A percentile compares a stretch with the other conserved stretches of the same genome.
phyloP scores from a whole-genome alignment of 2,113 vertebrate species.

The Cricetomys ansorgei region DNA sequence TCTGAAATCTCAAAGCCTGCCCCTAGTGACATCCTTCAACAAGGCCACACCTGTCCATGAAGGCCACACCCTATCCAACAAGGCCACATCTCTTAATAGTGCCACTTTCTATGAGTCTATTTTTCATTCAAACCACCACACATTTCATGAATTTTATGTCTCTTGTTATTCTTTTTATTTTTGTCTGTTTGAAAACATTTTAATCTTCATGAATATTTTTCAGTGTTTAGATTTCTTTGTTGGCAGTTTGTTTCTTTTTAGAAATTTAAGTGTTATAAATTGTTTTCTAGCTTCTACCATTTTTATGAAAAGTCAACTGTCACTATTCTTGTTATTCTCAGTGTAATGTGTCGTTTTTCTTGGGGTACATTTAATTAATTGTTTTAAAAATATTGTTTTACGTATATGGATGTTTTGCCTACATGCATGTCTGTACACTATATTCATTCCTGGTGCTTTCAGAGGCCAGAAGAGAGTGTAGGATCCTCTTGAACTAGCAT shows the following conservation, averaged over 20 bases:
- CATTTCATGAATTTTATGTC: background rate
- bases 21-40: no score
- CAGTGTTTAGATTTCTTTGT: background rate
- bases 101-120: no score
- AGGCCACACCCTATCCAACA: no score
- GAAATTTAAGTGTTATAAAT: background rate
- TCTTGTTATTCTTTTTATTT: conserved; percentile 27
- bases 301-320: background rate
- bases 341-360: background rate
- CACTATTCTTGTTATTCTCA: background rate
- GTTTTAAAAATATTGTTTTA: background rate
- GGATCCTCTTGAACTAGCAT: background rate
- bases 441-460: background rate
- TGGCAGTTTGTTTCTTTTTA: background rate
- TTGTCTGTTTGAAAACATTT: conserved; percentile 21
- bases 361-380: background rate
- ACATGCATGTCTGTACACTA: background rate
- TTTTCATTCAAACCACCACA: no score
- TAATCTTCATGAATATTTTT: background rate
- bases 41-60: no score
- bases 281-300: background rate
- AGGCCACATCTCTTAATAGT: no score
- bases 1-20: no score
- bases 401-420: background rate
- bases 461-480: background rate